Evolutionary conservation across 2,113 vertebrate genomes (phyloP).

Genomic region (Platichthys flesus): DNA sequence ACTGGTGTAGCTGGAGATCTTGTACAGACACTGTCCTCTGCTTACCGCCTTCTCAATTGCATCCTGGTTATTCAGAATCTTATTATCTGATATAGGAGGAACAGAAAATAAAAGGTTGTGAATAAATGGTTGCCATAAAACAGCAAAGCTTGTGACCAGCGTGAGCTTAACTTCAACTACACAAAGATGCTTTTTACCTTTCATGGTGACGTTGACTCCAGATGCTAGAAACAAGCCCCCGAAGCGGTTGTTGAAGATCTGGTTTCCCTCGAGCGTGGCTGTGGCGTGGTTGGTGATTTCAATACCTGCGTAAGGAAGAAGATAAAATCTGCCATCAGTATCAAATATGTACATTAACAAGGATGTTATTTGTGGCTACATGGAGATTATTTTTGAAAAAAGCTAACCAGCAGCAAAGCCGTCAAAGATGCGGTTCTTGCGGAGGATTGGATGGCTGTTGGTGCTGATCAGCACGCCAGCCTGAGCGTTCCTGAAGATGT

Average conservation of each 20-base stretch:
- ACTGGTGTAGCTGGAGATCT: conserved; percentile 99
- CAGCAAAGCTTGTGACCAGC: no score
- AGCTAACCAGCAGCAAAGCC: conserved; percentile 97
- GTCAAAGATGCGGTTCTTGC: conserved; percentile 99
- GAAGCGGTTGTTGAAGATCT: conserved; percentile 99
- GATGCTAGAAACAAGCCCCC: conserved; percentile 98
- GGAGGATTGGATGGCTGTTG: conserved; percentile 96
- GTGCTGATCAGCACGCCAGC: conserved; percentile 99
- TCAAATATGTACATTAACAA: background rate
- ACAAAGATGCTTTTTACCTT: conserved; percentile 83
- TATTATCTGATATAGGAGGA: conserved; percentile 88
- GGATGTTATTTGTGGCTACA: background rate
- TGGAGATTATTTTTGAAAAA: background rate
- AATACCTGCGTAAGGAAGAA: conserved; percentile 84
- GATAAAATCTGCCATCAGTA: conserved; percentile 7
- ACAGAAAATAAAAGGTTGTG: background rate
- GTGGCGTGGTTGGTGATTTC: conserved; percentile 99
- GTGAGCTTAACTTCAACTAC: rapidly evolving
- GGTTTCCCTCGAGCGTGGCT: conserved; percentile 98
- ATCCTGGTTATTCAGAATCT: conserved; percentile 99
- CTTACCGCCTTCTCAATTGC: conserved; percentile 99
- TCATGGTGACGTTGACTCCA: conserved; percentile 99
- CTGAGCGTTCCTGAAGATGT: conserved; percentile 99
- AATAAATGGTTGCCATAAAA: background rate
- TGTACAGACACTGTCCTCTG: conserved; percentile 99